A percentile compares a stretch with the other conserved stretches of the same genome.
phyloP scores from a whole-genome alignment of 1,140 invertebrate genomes.

The Aphis gossypii region DNA sequence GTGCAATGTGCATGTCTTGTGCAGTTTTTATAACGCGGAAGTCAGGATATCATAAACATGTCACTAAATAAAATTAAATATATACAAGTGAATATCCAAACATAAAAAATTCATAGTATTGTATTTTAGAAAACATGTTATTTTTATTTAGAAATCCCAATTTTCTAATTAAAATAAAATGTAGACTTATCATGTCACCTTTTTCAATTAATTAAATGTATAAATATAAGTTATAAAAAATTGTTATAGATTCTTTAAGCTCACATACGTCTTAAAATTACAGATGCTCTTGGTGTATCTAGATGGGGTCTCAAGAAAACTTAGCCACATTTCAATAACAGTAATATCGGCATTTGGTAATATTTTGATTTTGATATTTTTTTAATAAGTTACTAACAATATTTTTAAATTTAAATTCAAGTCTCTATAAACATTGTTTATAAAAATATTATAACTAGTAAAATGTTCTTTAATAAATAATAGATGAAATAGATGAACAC shows the following conservation, averaged over 20 bases:
- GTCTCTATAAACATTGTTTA: not conserved
- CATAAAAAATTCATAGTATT: not conserved
- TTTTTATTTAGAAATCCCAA: not conserved
- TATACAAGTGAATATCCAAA: not conserved
- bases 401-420: not conserved
- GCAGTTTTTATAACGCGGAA: not conserved
- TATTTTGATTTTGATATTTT: conserved; percentile 4
- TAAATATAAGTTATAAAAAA: not conserved
- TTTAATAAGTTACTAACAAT: not conserved
- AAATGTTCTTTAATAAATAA: not conserved
- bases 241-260: not conserved
- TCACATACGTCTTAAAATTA: not conserved
- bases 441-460: not conserved
- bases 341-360: not conserved
- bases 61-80: not conserved
- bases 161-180: not conserved
- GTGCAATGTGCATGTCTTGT: conserved; percentile 4
- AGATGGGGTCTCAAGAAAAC: not conserved
- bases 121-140: not conserved
- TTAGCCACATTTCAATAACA: not conserved
- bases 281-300: not conserved
- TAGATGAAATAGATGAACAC: not conserved
- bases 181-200: not conserved
- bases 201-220: not conserved
- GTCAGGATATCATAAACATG: not conserved